Conservation (phyloP, 2,113 vertebrate genomes). For the Pedionomus torquatus region DNA sequence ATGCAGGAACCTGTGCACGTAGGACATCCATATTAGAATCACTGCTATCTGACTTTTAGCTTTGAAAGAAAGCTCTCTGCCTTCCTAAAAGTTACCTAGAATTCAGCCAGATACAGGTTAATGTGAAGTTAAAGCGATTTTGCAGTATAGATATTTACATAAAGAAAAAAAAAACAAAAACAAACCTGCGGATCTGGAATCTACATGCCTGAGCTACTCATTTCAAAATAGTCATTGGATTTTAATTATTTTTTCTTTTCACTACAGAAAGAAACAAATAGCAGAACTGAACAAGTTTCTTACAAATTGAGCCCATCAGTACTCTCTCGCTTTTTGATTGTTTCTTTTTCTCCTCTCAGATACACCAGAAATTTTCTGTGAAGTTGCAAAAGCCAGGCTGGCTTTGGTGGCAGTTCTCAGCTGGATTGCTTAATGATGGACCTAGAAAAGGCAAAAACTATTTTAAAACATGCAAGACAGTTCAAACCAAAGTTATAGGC, state of each 20-base stretch:
- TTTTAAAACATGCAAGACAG: conserved; percentile 15
- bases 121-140: neutral
- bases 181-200: neutral
- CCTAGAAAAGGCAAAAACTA: conserved; percentile 13
- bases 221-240: neutral
- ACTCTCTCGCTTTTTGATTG: neutral
- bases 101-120: neutral
- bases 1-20: neutral
- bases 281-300: neutral
- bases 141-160: neutral
- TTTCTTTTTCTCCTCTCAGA: neutral
- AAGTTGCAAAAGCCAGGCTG: neutral
- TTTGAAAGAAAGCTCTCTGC: neutral
- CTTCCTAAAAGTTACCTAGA: neutral
- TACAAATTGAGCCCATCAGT: neutral
- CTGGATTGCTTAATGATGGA: conserved; percentile 23
- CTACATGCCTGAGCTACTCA: neutral
- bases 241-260: neutral
- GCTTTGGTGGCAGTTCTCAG: neutral
- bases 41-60: neutral
- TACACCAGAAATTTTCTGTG: neutral
- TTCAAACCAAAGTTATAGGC: conserved; percentile 59
- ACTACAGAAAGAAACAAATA: neutral
- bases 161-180: neutral
- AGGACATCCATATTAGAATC: neutral